phyloP scores from a whole-genome alignment of 1,140 invertebrate species.

The Choristoneura fumiferana region DNA sequence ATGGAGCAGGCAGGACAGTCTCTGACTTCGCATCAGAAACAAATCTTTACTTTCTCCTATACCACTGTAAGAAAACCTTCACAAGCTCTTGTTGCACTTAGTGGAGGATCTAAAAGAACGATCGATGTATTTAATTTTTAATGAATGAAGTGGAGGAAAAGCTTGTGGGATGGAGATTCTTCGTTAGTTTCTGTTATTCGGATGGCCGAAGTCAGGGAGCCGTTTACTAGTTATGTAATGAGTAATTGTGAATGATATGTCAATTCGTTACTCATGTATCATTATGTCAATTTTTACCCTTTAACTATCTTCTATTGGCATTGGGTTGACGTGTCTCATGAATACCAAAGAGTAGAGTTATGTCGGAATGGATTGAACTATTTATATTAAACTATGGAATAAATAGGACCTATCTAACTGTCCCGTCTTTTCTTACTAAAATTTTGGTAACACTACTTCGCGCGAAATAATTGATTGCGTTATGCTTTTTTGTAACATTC shows the following conservation, averaged over 20 bases:
- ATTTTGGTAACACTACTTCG: constrained; percentile 52
- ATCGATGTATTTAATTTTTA: too few species aligned
- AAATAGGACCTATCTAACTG: constrained; percentile 37
- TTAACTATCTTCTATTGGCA: constrained; percentile 21
- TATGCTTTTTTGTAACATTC: constrained; percentile 36
- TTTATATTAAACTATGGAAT: constrained; percentile 38
- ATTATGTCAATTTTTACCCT: constrained; percentile 37
- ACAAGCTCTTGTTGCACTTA: too few species aligned
- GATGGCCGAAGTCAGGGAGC: constrained; percentile 21
- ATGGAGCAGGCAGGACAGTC: constrained; percentile 30
- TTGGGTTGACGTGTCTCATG: constrained; percentile 50
- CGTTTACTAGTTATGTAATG: constrained; percentile 40
- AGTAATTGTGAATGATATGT: constrained; percentile 53
- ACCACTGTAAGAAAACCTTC: not conserved
- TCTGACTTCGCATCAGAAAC: constrained; percentile 36
- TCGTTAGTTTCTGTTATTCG: constrained; percentile 6
- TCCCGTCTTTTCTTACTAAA: constrained; percentile 52
- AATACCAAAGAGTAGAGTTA: constrained; percentile 51
- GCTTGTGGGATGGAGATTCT: constrained; percentile 11
- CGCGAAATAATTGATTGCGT: constrained; percentile 30
- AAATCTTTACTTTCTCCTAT: constrained; percentile 1
- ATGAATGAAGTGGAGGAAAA: not conserved
- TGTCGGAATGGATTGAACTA: constrained; percentile 38
- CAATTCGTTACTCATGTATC: constrained; percentile 46
- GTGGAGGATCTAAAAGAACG: too few species aligned